Conservation (phyloP, 2,888 invertebrate species). For the Campopleginae sp. region DNA sequence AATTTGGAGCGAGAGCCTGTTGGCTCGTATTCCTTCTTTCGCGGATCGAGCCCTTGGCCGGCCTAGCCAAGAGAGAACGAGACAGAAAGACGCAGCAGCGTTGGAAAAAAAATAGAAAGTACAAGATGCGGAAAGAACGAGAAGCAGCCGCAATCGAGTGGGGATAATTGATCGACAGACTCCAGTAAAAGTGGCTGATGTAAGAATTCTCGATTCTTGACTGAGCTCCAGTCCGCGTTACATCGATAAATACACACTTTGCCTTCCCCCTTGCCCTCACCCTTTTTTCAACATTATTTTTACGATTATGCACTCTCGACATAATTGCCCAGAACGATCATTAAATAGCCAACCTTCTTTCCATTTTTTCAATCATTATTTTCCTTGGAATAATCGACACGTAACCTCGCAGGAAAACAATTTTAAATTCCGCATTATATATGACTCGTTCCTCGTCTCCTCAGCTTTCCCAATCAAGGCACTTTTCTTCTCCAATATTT, state of each 20-base stretch:
- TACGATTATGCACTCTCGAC: not conserved
- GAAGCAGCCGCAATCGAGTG: constrained; percentile 37
- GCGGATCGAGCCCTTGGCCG: constrained; percentile 42
- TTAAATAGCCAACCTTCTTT: not conserved
- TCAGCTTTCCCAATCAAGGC: not conserved
- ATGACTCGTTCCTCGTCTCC: not conserved
- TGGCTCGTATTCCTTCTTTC: constrained; percentile 15
- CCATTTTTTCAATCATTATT: not conserved
- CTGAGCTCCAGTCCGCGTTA: constrained; percentile 52
- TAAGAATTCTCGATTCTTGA: constrained; percentile 62
- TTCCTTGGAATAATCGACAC: too few relatives aligned
- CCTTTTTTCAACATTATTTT: constrained; percentile 3
- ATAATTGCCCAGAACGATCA: constrained; percentile 6
- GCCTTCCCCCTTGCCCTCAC: not conserved
- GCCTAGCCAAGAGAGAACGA: constrained; percentile 26
- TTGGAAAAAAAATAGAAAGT: constrained; percentile 53
- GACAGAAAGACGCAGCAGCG: not conserved
- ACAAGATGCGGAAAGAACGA: constrained; percentile 63
- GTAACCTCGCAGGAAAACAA: not conserved
- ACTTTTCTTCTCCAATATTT: not conserved
- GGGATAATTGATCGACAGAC: constrained; percentile 69
- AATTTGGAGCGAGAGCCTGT: constrained; percentile 26
- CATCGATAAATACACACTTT: not conserved
- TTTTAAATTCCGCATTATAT: not conserved
- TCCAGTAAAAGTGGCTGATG: constrained; percentile 66